These are phyloP conservation scores for Nebria ingens DNA, from an alignment of 1,140 invertebrate genomes.

Conservation along the genomic window DNA sequence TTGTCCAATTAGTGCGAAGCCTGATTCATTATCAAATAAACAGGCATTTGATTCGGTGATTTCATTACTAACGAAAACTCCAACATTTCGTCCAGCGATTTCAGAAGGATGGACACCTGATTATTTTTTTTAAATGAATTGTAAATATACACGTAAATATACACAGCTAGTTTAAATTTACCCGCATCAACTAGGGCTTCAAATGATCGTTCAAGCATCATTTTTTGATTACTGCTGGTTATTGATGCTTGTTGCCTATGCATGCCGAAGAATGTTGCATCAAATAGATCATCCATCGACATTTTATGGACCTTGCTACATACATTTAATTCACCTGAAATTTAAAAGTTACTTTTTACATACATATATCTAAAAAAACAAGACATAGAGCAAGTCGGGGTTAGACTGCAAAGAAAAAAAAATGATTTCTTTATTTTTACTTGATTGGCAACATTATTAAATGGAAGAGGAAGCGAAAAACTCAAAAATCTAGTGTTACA, in stretches of 20 bases:
- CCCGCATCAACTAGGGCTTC: conserved; percentile 39
- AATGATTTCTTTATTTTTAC: neutral
- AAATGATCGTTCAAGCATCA: conserved; percentile 34
- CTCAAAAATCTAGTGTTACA: too few species aligned
- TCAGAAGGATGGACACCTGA: conserved; percentile 51
- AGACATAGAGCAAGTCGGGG: neutral
- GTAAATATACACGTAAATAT: neutral
- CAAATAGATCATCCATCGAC: conserved; percentile 22
- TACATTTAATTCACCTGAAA: neutral
- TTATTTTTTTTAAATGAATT: conserved; percentile 21
- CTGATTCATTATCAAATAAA: conserved; percentile 33
- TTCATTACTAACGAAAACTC: conserved; percentile 54
- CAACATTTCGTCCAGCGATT: conserved; percentile 50
- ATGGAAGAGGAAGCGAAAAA: too few species aligned
- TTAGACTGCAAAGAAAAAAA: neutral
- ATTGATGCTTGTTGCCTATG: conserved; percentile 32
- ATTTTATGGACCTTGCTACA: neutral
- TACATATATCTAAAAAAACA: neutral
- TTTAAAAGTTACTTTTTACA: neutral
- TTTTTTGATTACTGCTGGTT: conserved; percentile 37
- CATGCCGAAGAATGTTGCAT: conserved; percentile 37
- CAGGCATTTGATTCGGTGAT: conserved; percentile 45
- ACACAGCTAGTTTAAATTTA: conserved; percentile 15
- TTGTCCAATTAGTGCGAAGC: conserved; percentile 55
- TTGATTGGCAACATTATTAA: too few species aligned